phyloP scores from a whole-genome alignment of 2,888 invertebrate genomes.

The Rhodophaea formosa region DNA sequence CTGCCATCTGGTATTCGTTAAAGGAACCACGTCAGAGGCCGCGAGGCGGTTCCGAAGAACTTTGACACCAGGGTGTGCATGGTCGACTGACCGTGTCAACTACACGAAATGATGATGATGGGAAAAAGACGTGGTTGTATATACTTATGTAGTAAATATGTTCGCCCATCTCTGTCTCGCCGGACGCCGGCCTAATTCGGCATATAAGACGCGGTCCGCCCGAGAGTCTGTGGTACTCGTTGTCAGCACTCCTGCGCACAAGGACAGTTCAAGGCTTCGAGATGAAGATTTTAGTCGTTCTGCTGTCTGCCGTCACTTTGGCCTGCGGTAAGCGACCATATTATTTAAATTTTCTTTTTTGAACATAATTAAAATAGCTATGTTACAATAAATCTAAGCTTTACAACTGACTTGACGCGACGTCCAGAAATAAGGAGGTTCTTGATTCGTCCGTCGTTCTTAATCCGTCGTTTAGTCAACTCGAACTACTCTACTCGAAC shows the following conservation, averaged over 20 bases:
- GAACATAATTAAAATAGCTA: background rate
- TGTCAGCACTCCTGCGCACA: background rate
- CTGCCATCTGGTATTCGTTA: no score
- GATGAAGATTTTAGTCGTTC: conserved; percentile 6
- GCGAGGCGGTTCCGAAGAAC: no score
- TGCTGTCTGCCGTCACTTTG: conserved; percentile 2
- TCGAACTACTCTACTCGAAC: no score
- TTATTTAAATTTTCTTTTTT: background rate
- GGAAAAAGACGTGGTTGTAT: no score
- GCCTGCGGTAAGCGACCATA: background rate
- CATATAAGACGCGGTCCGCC: conserved; percentile 7
- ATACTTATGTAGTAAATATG: no score
- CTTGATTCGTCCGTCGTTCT: no score
- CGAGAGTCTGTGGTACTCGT: background rate
- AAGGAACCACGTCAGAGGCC: no score
- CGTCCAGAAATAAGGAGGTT: no score
- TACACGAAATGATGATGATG: no score
- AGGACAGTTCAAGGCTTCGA: background rate
- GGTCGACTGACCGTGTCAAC: no score
- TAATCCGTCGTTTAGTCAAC: no score
- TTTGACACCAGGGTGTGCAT: no score
- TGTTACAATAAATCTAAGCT: background rate
- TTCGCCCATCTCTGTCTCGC: background rate
- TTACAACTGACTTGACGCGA: background rate
- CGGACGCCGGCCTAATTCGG: conserved; percentile 1